Percentiles rank a stretch among this genome's conserved stretches.
phyloP scores from a whole-genome alignment of 1,140 invertebrate species.

The Zaprionus capensis region DNA sequence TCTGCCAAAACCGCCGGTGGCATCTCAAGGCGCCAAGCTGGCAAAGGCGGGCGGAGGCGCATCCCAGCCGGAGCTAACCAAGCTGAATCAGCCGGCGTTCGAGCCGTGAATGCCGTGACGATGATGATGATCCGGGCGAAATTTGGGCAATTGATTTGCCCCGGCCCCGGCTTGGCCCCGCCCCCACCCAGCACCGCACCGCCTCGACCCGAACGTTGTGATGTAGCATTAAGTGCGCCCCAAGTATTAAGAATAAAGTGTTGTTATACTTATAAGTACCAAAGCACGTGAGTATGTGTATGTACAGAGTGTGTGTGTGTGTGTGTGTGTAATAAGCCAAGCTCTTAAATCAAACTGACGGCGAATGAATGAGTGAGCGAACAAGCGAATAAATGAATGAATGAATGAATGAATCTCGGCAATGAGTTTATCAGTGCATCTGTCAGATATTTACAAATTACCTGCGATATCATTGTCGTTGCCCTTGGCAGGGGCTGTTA shows the following conservation, averaged over 20 bases:
- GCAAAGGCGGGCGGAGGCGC: conserved; percentile 2
- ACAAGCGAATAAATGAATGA: conserved; percentile 5
- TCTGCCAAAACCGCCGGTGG: conserved; percentile 75
- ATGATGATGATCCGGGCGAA: conserved; percentile 34
- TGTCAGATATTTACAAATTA: conserved; percentile 83
- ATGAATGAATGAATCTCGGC: conserved; percentile 61
- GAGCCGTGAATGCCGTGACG: conserved; percentile 48
- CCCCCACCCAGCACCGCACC: conserved; percentile 1
- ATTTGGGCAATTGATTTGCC: conserved; percentile 46
- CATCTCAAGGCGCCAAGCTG: conserved; percentile 43
- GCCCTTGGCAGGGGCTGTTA: conserved; percentile 25
- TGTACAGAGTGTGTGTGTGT: neutral
- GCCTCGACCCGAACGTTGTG: conserved; percentile 46
- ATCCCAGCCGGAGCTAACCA: conserved; percentile 64
- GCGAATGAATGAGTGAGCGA: neutral
- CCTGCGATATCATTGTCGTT: conserved; percentile 54
- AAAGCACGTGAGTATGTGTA: conserved; percentile 1
- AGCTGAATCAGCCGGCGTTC: conserved; percentile 66
- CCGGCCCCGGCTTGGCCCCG: neutral
- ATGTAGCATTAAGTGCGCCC: conserved; percentile 75
- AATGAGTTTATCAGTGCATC: conserved; percentile 82
- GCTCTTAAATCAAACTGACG: conserved; percentile 58
- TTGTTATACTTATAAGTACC: conserved; percentile 53
- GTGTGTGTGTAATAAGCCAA: conserved; percentile 61
- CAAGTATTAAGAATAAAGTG: conserved; percentile 81